Conservation (phyloP, 2,888 invertebrate species). For the Biston stratarius region DNA sequence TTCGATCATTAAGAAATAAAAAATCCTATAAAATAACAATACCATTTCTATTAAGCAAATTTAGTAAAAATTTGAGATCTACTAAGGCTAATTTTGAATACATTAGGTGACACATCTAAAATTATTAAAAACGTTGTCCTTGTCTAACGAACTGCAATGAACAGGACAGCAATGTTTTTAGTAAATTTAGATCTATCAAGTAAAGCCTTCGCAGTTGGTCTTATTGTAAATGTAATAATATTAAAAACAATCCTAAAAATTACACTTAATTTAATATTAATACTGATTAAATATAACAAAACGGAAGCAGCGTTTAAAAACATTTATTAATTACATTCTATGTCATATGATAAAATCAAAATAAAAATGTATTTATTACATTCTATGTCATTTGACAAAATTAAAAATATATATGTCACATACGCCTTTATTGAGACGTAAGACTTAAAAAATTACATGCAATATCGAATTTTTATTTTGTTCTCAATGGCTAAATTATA, state of each 20-base stretch:
- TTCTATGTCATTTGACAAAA: conserved; percentile 2
- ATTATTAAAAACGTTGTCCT: no score
- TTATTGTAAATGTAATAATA: conserved; percentile 46
- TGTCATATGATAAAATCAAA: conserved; percentile 4
- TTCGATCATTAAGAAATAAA: conserved; percentile 7
- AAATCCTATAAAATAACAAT: conserved; percentile 21
- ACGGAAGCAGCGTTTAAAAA: conserved; percentile 50
- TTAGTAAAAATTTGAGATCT: conserved; percentile 50
- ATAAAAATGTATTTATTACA: background rate
- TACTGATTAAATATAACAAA: conserved; percentile 62
- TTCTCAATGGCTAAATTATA: conserved; percentile 1
- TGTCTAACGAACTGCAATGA: no score
- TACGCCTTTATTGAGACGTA: background rate
- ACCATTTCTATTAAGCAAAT: conserved; percentile 42
- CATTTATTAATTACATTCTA: conserved; percentile 17
- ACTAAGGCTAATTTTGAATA: conserved; percentile 1
- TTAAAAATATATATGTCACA: background rate
- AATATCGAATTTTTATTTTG: background rate
- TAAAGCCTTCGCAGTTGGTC: no score
- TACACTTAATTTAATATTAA: conserved; percentile 60
- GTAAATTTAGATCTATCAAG: no score
- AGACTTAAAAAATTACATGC: conserved; percentile 12
- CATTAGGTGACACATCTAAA: no score
- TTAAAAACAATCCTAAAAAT: conserved; percentile 53
- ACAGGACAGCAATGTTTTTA: no score